Conservation (phyloP, 1,140 invertebrate genomes). For the Drosophila quadrilineata region DNA sequence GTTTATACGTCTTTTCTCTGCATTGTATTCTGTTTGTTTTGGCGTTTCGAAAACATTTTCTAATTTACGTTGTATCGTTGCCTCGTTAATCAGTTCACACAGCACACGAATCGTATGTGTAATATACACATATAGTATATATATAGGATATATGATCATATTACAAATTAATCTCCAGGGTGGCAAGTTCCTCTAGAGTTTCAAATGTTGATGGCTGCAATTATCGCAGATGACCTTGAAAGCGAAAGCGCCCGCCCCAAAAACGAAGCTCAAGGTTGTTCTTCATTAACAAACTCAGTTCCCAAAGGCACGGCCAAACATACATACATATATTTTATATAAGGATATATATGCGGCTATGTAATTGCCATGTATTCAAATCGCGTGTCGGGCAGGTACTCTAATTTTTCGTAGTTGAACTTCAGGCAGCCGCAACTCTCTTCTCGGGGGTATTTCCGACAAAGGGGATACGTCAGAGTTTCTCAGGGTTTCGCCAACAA, state of each 20-base stretch:
- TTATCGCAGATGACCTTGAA: slow-evolving; percentile 68
- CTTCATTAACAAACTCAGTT: slow-evolving; percentile 58
- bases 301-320: slow-evolving; percentile 28
- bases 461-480: no score
- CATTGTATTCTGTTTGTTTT: slow-evolving; percentile 16
- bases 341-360: slow-evolving; percentile 9
- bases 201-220: slow-evolving; percentile 31
- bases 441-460: slow-evolving; percentile 6
- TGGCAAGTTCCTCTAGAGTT: no score
- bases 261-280: slow-evolving; percentile 53
- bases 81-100: background rate
- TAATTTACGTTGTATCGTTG: background rate
- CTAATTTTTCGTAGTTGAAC: slow-evolving; percentile 29
- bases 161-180: no score
- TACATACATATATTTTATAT: background rate
- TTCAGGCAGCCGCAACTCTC: slow-evolving; percentile 20
- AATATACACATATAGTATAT: background rate
- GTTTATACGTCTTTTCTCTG: background rate
- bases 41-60: slow-evolving; percentile 1
- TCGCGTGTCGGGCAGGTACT: slow-evolving; percentile 55
- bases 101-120: slow-evolving; percentile 2
- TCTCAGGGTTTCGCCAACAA: no score
- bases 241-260: slow-evolving; percentile 41
- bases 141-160: no score
- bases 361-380: slow-evolving; percentile 21